phyloP scores from a whole-genome alignment of 2,888 invertebrate species.

The Drepanosiphum platanoidis region DNA sequence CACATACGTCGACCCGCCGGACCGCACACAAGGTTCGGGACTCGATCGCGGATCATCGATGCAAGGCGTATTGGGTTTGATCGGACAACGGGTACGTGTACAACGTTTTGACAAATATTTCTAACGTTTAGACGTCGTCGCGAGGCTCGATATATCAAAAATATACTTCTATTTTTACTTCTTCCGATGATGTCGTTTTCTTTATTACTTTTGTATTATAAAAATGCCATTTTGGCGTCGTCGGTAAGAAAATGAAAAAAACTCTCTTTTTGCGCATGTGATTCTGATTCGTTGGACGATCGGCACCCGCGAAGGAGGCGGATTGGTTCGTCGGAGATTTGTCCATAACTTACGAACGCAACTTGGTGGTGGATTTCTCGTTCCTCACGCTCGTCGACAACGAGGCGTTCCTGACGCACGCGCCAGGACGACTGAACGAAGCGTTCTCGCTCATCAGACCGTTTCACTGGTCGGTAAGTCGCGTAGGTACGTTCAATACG shows the following conservation, averaged over 20 bases:
- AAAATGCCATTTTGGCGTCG: no score
- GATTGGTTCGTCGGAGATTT: slow-evolving; percentile 81
- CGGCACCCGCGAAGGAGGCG: slow-evolving; percentile 70
- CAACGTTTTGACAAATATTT: no score
- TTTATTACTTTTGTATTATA: no score
- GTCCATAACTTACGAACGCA: slow-evolving; percentile 78
- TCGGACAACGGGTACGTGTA: slow-evolving; percentile 76
- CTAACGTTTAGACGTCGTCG: no score
- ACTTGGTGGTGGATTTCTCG: slow-evolving; percentile 79
- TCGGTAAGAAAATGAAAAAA: no score
- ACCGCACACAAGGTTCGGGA: slow-evolving; percentile 76
- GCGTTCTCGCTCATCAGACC: slow-evolving; percentile 79
- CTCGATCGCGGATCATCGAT: slow-evolving; percentile 74
- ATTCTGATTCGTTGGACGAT: background rate
- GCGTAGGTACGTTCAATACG: background rate
- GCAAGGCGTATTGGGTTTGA: slow-evolving; percentile 77
- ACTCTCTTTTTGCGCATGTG: no score
- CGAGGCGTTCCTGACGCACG: slow-evolving; percentile 80
- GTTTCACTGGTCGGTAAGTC: slow-evolving; percentile 75
- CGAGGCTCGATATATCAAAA: no score
- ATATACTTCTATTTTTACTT: no score
- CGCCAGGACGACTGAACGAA: slow-evolving; percentile 78
- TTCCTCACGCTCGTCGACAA: slow-evolving; percentile 81
- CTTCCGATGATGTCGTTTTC: no score
- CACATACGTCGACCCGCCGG: slow-evolving; percentile 78